Conservation (phyloP, 1,140 invertebrate genomes). For the Meloidogyne hapla region DNA sequence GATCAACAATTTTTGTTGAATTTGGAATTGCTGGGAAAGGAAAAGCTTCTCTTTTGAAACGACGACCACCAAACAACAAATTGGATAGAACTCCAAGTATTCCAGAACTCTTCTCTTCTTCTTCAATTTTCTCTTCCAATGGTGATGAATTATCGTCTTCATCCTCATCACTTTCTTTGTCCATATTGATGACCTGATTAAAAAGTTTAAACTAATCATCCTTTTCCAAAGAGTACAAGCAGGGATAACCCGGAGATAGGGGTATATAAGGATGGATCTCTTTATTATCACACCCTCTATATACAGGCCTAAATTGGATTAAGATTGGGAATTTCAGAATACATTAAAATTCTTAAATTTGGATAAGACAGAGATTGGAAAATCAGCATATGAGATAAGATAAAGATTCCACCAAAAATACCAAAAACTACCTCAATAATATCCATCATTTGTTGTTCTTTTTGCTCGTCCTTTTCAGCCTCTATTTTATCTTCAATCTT, state of each 20-base stretch:
- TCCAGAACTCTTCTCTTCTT: neutral
- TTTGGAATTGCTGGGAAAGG: neutral
- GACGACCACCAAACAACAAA: neutral
- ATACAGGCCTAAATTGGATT: no score
- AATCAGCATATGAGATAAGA: no score
- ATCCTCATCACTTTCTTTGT: neutral
- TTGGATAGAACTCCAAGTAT: neutral
- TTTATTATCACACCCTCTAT: no score
- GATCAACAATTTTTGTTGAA: neutral
- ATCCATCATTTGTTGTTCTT: neutral
- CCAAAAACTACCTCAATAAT: neutral
- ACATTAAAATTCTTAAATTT: no score
- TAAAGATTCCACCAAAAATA: no score
- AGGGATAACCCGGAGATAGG: no score
- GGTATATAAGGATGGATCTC: no score
- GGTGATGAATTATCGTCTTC: neutral
- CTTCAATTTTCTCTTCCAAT: neutral
- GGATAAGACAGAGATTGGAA: no score
- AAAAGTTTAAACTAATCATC: neutral
- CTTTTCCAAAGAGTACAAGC: no score
- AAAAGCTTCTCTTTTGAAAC: slow-evolving; percentile 1
- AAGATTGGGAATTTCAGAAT: no score
- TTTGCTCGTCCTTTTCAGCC: neutral
- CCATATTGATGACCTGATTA: neutral
- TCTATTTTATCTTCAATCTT: no score